Conservation (phyloP, 1,140 invertebrate genomes). For the Zaprionus kolodkinae region DNA sequence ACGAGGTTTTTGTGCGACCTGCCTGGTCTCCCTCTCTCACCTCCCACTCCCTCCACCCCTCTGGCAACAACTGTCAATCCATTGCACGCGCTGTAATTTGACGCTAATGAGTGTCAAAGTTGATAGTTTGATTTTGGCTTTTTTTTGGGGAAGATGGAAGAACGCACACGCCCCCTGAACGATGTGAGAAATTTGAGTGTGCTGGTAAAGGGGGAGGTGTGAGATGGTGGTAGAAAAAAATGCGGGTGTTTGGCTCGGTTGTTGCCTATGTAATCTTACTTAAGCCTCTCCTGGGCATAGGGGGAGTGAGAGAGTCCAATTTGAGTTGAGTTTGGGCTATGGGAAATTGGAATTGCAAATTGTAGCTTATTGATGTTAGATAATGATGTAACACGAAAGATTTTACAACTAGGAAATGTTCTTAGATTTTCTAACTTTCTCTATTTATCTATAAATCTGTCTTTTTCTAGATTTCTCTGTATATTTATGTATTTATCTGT, state of each 20-base stretch:
- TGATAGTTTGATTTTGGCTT: conserved; percentile 75
- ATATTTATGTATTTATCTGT: not conserved
- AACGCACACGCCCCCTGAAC: not conserved
- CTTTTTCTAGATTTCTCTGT: not conserved
- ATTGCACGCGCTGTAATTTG: conserved; percentile 69
- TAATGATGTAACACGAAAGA: not conserved
- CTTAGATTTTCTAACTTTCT: not conserved
- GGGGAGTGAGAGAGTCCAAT: not conserved
- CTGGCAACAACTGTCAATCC: conserved; percentile 1
- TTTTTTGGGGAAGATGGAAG: conserved; percentile 33
- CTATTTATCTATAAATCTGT: too few relatives aligned
- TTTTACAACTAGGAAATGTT: not conserved
- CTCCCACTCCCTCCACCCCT: not conserved
- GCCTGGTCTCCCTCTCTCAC: not conserved
- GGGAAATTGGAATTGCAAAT: not conserved
- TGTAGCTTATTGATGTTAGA: not conserved
- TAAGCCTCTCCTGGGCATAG: not conserved
- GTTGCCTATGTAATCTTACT: not conserved
- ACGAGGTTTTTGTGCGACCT: conserved; percentile 68
- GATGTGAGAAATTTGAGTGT: not conserved
- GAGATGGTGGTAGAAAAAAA: too few relatives aligned
- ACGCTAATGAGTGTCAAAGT: conserved; percentile 81
- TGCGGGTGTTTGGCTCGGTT: not conserved
- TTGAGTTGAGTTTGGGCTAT: not conserved
- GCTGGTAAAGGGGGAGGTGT: not conserved